These are phyloP conservation scores for Chaetodon trifascialis DNA, from an alignment of 2,113 vertebrate species.

Conservation along the genomic window DNA sequence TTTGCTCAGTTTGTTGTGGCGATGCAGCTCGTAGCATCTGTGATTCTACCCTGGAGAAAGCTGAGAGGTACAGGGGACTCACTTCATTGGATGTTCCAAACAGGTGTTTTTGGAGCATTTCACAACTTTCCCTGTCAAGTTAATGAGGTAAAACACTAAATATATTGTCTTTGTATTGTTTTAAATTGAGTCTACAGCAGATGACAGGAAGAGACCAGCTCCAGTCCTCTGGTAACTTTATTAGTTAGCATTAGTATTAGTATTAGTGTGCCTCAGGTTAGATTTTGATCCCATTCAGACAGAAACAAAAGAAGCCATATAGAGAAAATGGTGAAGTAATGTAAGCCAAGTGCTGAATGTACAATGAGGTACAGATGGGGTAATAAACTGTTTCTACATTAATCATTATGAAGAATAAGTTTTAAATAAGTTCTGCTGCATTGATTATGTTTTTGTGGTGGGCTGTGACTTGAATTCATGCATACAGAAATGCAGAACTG, in stretches of 20 bases:
- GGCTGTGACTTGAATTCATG: background rate
- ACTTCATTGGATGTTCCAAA: constrained; percentile 1
- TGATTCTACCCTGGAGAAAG: constrained; percentile 49
- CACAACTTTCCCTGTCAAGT: no score
- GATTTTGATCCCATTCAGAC: constrained; percentile 23
- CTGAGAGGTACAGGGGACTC: constrained; percentile 27
- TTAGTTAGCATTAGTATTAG: no score
- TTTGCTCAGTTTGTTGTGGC: constrained; percentile 33
- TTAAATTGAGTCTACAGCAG: background rate
- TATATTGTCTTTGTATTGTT: no score
- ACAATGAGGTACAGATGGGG: background rate
- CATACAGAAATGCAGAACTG: background rate
- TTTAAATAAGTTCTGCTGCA: background rate
- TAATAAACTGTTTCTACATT: background rate
- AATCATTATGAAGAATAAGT: background rate
- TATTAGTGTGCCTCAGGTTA: background rate
- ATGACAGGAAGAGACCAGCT: background rate
- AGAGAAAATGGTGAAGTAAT: background rate
- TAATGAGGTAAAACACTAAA: no score
- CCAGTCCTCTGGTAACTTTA: background rate
- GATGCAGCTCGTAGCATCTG: constrained; percentile 23
- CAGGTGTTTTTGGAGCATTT: no score
- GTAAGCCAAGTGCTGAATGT: background rate
- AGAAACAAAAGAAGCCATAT: background rate
- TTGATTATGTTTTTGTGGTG: background rate